phyloP scores from a whole-genome alignment of 1,140 invertebrate species.

The Andrena cerasifolii region DNA sequence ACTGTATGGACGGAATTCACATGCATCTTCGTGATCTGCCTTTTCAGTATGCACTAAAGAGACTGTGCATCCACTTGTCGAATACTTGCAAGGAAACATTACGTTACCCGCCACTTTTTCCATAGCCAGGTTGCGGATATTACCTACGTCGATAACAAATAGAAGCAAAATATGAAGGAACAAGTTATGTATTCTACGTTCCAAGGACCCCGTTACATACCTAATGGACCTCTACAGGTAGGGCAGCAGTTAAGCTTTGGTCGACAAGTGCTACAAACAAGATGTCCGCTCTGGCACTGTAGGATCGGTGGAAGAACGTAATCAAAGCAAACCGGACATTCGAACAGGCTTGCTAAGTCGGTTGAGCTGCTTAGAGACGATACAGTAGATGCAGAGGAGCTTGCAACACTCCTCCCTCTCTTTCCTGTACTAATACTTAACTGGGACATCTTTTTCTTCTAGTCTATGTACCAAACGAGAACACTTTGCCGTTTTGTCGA shows the following conservation, averaged over 20 bases:
- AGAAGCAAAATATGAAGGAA: not conserved
- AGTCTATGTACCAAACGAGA: constrained; percentile 44
- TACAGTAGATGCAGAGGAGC: constrained; percentile 78
- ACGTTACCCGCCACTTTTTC: constrained; percentile 99
- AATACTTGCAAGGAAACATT: constrained; percentile 99
- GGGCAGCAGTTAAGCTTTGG: constrained; percentile 98
- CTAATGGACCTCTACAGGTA: constrained; percentile 97
- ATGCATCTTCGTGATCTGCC: constrained; percentile 98
- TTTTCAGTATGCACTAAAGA: constrained; percentile 98
- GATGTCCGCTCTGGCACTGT: constrained; percentile 93
- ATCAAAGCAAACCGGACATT: constrained; percentile 99
- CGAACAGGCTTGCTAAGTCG: constrained; percentile 97
- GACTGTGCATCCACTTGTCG: constrained; percentile 95
- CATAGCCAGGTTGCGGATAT: constrained; percentile 99
- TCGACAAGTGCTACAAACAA: constrained; percentile 97
- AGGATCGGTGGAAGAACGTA: constrained; percentile 98
- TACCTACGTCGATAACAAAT: constrained; percentile 84
- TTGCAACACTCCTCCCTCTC: constrained; percentile 78
- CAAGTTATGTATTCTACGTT: not conserved
- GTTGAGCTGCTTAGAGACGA: constrained; percentile 84
- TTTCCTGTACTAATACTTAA: constrained; percentile 79
- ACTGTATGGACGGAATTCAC: constrained; percentile 98
- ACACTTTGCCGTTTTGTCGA: constrained; percentile 17
- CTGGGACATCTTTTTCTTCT: constrained; percentile 76
- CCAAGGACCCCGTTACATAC: constrained; percentile 68